A percentile compares a stretch with the other conserved stretches of the same genome.
Conservation (phyloP, 2,888 invertebrate species). For the Zele albiditarsus region DNA sequence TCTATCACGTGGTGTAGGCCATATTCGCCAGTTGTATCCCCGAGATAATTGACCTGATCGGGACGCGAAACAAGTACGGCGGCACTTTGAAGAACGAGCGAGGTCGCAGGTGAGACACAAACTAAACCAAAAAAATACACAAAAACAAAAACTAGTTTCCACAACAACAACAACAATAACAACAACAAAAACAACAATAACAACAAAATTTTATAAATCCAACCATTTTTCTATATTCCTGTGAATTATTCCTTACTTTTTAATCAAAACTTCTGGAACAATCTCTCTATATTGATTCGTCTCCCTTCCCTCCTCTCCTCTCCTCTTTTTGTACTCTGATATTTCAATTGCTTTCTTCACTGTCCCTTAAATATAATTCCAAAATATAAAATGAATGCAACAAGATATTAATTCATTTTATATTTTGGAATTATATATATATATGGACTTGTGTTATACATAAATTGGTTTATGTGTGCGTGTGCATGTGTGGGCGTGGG, state of each 20-base stretch:
- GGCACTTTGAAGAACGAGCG: constrained; percentile 99
- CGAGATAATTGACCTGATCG: constrained; percentile 99
- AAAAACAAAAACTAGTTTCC: constrained; percentile 74
- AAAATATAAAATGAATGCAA: no score
- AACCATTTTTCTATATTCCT: constrained; percentile 39
- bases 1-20: constrained; percentile 82
- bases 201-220: constrained; percentile 59
- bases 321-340: background rate
- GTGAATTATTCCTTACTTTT: constrained; percentile 62
- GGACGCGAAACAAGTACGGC: constrained; percentile 99
- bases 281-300: constrained; percentile 11
- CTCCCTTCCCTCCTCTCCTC: constrained; percentile 4
- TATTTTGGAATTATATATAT: no score
- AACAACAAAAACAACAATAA: constrained; percentile 60
- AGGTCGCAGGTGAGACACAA: constrained; percentile 98
- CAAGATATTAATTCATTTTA: no score
- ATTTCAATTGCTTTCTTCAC: no score
- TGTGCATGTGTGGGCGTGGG: background rate
- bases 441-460: no score
- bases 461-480: no score
- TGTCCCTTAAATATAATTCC: no score
- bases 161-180: constrained; percentile 59
- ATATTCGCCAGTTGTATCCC: constrained; percentile 99
- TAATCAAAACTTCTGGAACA: constrained; percentile 46
- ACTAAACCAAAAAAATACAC: constrained; percentile 60